Evolutionary conservation across 2,113 vertebrate species (phyloP), one percentile per base, ranked within the genome.

Genomic region (Syrmaticus mikado): DNA sequence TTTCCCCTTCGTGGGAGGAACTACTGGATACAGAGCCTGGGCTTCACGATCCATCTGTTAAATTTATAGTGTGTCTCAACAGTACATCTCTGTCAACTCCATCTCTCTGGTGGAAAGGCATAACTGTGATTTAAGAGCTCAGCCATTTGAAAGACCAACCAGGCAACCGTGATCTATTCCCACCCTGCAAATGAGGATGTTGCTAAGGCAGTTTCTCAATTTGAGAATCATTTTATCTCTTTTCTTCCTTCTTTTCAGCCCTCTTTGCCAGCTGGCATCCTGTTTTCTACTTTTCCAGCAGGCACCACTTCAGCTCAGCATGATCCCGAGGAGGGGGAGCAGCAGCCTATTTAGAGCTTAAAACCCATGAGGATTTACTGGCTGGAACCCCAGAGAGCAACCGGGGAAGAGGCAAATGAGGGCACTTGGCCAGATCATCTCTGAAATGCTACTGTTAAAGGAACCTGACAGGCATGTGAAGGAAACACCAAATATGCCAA

Each of bases 241-340:
- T 84, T 67, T 72, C 48, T 67, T 91, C 64, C 82, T 60, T 55
- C 57, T 92, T 82, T 89, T 88, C 73, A 90, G 61, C 24, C 77
- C 71, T 93, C 70, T 92, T 83, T 79, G 80, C 94, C 95, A 96
- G 91, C 91, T 96, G 95, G 86, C 93, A 94, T 90, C 41, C 58
- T 0, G 0, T 61, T 93, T 93, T 92, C 82, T 76, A 9, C 77
- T 93, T 94, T 92, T 96, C 77, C 89, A 96, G 66, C 1, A 2
- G 88, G 90, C 86, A 87, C 53, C 84, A 83, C 91, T 89, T 96
- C 89, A 82, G 71, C 82, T 96, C 93, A 87, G 92, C 67, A 0
- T 92, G 84, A 76, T 87, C 67, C 62, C 81, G 87, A 7, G 4
- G 70, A 86, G 57, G 66, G 81, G 62, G 66, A 87, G 91, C 90